Evolutionary conservation across 2,888 invertebrate species (phyloP).

Genomic region (Prostheceraeus crozeri): DNA sequence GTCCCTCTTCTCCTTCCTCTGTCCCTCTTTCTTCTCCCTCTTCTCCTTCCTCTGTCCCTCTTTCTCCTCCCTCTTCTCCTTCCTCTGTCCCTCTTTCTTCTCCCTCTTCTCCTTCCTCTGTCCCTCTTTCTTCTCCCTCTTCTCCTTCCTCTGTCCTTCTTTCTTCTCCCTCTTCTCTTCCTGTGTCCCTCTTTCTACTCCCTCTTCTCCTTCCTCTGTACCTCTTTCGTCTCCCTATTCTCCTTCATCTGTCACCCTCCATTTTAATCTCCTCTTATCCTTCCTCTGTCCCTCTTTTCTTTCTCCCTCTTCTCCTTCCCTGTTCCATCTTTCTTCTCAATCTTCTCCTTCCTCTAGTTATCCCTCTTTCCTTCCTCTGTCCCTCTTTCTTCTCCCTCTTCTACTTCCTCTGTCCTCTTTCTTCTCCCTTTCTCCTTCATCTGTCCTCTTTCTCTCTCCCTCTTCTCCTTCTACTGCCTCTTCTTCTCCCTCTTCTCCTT

Average conservation of each 20-base stretch:
- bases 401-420: background rate
- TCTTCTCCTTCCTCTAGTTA: background rate
- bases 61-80: too few relatives aligned
- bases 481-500: too few relatives aligned
- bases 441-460: background rate
- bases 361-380: background rate
- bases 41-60: too few relatives aligned
- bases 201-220: background rate
- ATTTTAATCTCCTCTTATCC: background rate
- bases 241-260: background rate
- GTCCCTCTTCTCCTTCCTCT: too few relatives aligned
- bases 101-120: too few relatives aligned
- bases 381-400: slow-evolving; percentile 8
- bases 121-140: too few relatives aligned
- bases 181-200: background rate
- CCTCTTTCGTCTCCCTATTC: background rate
- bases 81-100: too few relatives aligned
- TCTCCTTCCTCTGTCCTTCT: background rate
- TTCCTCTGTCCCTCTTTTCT: background rate
- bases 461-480: too few relatives aligned
- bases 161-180: background rate
- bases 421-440: slow-evolving; percentile 3
- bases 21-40: too few relatives aligned
- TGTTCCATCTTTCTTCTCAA: background rate
- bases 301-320: slow-evolving; percentile 1